phyloP scores from a whole-genome alignment of 2,888 invertebrate species.

The Drosophila leonis region DNA sequence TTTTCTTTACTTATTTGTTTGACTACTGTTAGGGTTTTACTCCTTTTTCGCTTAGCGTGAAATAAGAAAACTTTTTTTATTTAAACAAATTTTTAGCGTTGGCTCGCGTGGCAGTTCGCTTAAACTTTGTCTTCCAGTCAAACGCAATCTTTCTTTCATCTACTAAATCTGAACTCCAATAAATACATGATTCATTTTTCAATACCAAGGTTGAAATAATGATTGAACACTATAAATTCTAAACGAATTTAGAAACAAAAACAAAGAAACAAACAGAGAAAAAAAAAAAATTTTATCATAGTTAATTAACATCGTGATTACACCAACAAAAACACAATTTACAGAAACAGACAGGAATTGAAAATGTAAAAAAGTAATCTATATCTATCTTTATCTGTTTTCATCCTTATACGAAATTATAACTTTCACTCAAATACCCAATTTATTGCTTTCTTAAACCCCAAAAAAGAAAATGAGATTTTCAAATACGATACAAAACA shows the following conservation, averaged over 20 bases:
- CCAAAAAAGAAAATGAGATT: too few relatives aligned
- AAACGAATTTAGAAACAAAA: not conserved
- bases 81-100: slow-evolving; percentile 71
- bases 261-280: too few relatives aligned
- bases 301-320: not conserved
- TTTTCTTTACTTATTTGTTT: slow-evolving; percentile 67
- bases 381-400: too few relatives aligned
- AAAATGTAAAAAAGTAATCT: too few relatives aligned
- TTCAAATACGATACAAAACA: too few relatives aligned
- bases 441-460: not conserved
- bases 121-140: slow-evolving; percentile 40
- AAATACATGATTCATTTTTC: not conserved
- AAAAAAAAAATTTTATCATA: not conserved
- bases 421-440: not conserved
- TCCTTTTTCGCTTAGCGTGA: slow-evolving; percentile 63
- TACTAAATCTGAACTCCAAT: not conserved
- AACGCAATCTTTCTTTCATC: not conserved
- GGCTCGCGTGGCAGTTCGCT: slow-evolving; percentile 62
- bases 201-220: not conserved
- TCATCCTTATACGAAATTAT: too few relatives aligned
- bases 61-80: slow-evolving; percentile 81
- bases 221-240: not conserved
- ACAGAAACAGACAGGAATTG: too few relatives aligned
- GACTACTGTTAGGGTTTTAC: slow-evolving; percentile 54
- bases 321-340: not conserved